Conservation (phyloP, 2,888 invertebrate species). For the Caenorhabditis virilis region DNA sequence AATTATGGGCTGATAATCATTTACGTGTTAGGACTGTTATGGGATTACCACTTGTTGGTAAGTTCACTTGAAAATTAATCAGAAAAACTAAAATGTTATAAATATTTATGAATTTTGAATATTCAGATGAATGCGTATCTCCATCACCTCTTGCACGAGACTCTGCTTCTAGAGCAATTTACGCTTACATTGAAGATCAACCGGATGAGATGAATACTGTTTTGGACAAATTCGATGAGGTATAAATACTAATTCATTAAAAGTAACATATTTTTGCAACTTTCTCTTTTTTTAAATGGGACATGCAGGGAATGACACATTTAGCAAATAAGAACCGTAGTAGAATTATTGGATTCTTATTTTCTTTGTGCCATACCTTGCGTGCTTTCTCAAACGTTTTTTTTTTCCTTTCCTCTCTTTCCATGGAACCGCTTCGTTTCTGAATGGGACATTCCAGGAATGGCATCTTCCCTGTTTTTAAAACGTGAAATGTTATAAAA, state of each 20-base stretch:
- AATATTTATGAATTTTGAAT: too few relatives aligned
- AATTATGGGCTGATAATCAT: slow-evolving; percentile 39
- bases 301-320: slow-evolving; percentile 2
- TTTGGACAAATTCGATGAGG: slow-evolving; percentile 40
- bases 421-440: too few relatives aligned
- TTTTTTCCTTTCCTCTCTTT: too few relatives aligned
- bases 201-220: slow-evolving; percentile 34
- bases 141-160: slow-evolving; percentile 75
- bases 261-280: neutral
- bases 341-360: too few relatives aligned
- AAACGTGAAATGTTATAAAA: too few relatives aligned
- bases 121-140: slow-evolving; percentile 52
- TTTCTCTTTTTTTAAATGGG: slow-evolving; percentile 1
- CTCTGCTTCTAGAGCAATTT: slow-evolving; percentile 82
- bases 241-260: slow-evolving; percentile 13
- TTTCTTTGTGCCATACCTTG: slow-evolving; percentile 2
- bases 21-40: slow-evolving; percentile 23
- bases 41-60: slow-evolving; percentile 37
- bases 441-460: too few relatives aligned
- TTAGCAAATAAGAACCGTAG: neutral
- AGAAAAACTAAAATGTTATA: neutral
- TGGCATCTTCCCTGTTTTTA: too few relatives aligned
- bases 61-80: slow-evolving; percentile 1
- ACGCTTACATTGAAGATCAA: slow-evolving; percentile 69
- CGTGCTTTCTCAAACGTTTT: neutral